Evolutionary conservation across 2,113 vertebrate genomes (phyloP).

Genomic region (Sakesphorus luctuosus): DNA sequence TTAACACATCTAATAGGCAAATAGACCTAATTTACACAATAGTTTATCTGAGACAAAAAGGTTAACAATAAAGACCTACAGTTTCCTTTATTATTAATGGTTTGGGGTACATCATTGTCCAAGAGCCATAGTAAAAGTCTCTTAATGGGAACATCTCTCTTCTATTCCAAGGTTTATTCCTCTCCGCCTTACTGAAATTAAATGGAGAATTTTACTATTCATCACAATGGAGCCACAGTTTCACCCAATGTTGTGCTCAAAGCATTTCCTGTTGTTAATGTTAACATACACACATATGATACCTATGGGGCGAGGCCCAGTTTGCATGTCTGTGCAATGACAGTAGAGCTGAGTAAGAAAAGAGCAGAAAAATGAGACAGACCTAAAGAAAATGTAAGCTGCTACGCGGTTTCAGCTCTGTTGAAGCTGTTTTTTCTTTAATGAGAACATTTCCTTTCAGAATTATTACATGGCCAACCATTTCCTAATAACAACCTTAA

Average conservation of each 20-base stretch:
- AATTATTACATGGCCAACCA: constrained; percentile 29
- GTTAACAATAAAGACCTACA: neutral
- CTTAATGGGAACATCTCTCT: neutral
- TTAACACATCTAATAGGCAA: neutral
- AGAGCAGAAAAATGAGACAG: neutral
- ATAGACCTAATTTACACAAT: neutral
- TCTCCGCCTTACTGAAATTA: neutral
- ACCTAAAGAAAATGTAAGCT: neutral
- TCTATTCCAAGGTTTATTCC: neutral
- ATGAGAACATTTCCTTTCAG: constrained; percentile 57
- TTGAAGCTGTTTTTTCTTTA: neutral
- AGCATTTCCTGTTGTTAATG: neutral
- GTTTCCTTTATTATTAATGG: neutral
- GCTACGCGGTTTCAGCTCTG: neutral
- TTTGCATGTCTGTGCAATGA: neutral
- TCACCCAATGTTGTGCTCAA: neutral
- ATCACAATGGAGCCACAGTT: neutral
- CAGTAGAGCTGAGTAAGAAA: neutral
- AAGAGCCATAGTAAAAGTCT: neutral
- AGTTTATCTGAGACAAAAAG: neutral
- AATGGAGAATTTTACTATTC: neutral
- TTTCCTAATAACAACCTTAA: constrained; percentile 15
- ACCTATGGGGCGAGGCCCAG: neutral
- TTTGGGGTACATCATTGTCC: neutral
- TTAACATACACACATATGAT: neutral